Base-by-base conservation (phyloP, 2,888 invertebrate genomes). In the Spicauda simplicius region DNA sequence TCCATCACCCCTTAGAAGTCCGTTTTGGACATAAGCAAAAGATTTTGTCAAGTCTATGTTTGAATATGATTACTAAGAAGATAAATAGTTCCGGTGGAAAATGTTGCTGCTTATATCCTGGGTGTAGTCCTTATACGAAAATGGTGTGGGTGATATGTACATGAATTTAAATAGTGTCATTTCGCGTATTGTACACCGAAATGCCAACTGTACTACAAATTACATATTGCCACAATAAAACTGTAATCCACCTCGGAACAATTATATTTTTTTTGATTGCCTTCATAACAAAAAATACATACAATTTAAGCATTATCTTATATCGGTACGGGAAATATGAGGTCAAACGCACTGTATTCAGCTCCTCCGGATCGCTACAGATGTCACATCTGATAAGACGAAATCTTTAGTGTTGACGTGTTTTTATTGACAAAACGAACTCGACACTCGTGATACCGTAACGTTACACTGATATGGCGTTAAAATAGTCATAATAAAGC, bases 331-430 rank as follows among this genome's bases (percentile, higher is more conserved):
- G 57, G 58, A 64, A 64, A 50, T 25, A 59, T 18, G 57, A 52
- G 64, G 64, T 65, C 58, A 53, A 45, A 53, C 50, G 18, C 41
- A 65, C 41, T 20, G 14, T 30, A n/a, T 18, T 41, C 30, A 25
- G 10, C 25, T 52, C 16, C 53, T 59, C 45, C 53, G 16, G 41
- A 37, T 58, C 52, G 58, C 25, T 25, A 16, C 41, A 59, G 41
- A 59, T 65, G 53, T 53, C 64, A 59, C 64, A 20, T 45, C 53
- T 65, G 64, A 65, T 65, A 59, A 58, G 19, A 61, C 16, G 37
- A 12, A 41, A 16, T 64, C 18, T 33, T 50, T 20, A 18, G 16
- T 20, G 30, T 25, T 50, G 18, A 2, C n/a, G 6, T 59, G 12
- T 50, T 16, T 59, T 6, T 59, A 30, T 30, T 30, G 5, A 20